A percentile compares a stretch with the other conserved stretches of the same genome.
Conservation (phyloP, 1,140 invertebrate species). For the Hormaphis cornu region DNA sequence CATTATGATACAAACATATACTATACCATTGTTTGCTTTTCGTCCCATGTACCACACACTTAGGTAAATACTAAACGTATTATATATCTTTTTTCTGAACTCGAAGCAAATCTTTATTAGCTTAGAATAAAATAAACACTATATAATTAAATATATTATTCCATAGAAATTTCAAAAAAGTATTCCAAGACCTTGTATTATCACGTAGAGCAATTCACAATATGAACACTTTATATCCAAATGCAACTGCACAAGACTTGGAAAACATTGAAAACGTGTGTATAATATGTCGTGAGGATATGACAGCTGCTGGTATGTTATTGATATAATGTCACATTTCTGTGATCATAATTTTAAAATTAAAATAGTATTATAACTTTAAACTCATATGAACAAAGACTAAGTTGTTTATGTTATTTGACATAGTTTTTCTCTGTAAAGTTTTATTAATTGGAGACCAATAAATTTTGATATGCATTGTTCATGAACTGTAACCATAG, state of each 20-base stretch:
- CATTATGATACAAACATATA: constrained; percentile 96
- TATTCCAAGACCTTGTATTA: constrained; percentile 93
- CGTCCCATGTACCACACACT: constrained; percentile 98
- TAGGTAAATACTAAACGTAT: constrained; percentile 48
- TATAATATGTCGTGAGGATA: constrained; percentile 96
- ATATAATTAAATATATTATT: neutral
- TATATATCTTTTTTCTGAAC: neutral
- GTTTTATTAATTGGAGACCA: no score
- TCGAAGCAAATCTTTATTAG: no score
- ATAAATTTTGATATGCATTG: no score
- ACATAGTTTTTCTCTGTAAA: no score
- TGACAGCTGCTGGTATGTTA: constrained; percentile 51
- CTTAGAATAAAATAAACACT: no score
- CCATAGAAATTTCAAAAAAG: constrained; percentile 91
- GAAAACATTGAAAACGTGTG: constrained; percentile 94
- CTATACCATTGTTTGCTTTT: constrained; percentile 94
- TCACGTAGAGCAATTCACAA: constrained; percentile 92
- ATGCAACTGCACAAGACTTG: constrained; percentile 89
- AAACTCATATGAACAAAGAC: no score
- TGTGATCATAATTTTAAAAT: neutral
- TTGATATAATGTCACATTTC: no score
- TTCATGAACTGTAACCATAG: no score
- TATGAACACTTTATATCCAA: constrained; percentile 96
- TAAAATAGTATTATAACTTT: neutral
- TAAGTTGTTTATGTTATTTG: no score